Conservation (phyloP, 2,888 invertebrate genomes). For the Metallyticus violacea region DNA sequence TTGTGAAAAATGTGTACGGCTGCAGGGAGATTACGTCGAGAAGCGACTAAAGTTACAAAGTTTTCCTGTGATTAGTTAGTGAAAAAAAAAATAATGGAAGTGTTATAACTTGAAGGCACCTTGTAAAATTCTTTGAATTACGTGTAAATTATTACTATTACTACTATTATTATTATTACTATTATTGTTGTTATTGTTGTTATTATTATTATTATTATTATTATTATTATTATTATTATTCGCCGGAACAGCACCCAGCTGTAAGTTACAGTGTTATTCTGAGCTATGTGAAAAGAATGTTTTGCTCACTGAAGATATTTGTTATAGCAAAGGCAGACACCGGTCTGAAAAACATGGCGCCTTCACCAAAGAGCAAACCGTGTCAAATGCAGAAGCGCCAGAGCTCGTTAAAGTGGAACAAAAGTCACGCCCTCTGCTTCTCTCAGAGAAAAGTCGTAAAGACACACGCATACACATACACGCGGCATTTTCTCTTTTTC, state of each 20-base stretch:
- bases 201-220: too few species aligned
- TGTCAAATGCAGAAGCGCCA: neutral
- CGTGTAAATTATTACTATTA: too few species aligned
- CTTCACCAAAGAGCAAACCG: neutral
- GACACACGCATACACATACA: neutral
- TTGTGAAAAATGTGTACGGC: too few species aligned
- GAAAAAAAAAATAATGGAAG: too few species aligned
- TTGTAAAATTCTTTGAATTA: too few species aligned
- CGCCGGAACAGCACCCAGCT: neutral
- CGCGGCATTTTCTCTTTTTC: neutral
- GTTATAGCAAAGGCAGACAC: neutral
- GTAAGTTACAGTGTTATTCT: neutral
- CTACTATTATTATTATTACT: too few species aligned
- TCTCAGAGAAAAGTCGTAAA: neutral
- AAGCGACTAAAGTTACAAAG: too few species aligned
- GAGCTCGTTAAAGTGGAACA: neutral
- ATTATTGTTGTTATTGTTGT: too few species aligned
- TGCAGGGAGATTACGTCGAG: too few species aligned
- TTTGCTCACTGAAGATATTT: neutral
- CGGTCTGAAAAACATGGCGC: neutral
- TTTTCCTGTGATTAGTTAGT: too few species aligned
- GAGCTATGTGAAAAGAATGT: neutral
- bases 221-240: too few species aligned
- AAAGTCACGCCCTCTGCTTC: neutral
- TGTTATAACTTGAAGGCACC: too few species aligned